phyloP scores from a whole-genome alignment of 2,797 vertebrate genomes.

The Eremophila alpestris region DNA sequence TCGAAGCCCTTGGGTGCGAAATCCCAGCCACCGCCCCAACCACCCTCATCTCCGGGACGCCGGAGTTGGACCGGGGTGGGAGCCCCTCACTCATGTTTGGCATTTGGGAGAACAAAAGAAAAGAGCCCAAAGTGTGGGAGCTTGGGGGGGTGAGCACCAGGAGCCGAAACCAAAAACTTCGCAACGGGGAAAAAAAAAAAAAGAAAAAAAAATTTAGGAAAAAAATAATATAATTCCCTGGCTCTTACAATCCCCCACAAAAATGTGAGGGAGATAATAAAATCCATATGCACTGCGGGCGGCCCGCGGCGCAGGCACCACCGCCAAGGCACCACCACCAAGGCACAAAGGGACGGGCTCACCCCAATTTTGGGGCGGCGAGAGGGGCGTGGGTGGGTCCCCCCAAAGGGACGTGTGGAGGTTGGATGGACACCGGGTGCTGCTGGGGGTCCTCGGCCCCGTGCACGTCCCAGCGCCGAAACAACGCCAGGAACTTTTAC shows the following conservation, averaged over 20 bases:
- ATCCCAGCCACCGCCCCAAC: not conserved
- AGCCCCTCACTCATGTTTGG: not conserved
- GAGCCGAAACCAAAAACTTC: conserved; percentile 70
- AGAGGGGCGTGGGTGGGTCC: not conserved
- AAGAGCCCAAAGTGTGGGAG: not conserved
- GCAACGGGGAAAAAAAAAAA: not conserved
- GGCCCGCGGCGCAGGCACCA: not conserved
- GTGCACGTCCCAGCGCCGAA: fast-evolving
- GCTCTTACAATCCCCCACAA: conserved; percentile 54
- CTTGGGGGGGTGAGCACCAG: not conserved
- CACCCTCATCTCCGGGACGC: not conserved
- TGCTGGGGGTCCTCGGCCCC: not conserved
- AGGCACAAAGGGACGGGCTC: not conserved
- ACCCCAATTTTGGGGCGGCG: fast-evolving
- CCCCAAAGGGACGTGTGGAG: fast-evolving
- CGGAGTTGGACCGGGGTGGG: fast-evolving
- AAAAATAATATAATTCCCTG: not conserved
- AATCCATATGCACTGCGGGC: conserved; percentile 41
- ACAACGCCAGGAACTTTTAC: not conserved
- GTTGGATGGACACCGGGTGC: fast-evolving
- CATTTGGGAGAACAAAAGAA: conserved; percentile 69
- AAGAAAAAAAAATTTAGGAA: too few species aligned
- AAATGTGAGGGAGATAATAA: conserved; percentile 65
- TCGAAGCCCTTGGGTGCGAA: not conserved
- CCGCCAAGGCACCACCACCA: not conserved